phyloP scores from a whole-genome alignment of 2,113 vertebrate species.

The Perccottus glenii region DNA sequence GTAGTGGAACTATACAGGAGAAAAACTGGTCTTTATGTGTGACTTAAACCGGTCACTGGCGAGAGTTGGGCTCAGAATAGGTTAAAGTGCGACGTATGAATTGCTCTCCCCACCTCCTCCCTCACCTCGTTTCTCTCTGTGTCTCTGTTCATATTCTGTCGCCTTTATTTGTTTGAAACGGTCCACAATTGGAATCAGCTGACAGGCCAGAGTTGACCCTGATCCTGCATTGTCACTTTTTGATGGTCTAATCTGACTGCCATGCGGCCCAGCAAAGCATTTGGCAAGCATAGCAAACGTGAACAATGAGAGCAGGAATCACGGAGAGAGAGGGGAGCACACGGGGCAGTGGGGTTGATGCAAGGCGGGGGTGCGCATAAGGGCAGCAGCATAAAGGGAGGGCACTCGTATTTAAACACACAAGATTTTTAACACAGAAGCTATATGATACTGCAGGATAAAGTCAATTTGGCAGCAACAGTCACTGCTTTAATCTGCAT shows the following conservation, averaged over 20 bases:
- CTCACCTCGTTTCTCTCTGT: constrained; percentile 42
- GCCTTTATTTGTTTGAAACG: constrained; percentile 78
- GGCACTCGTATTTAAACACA: constrained; percentile 59
- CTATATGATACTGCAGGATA: constrained; percentile 63
- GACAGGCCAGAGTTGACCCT: constrained; percentile 70
- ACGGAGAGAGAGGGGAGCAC: constrained; percentile 40
- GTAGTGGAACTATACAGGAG: constrained; percentile 29
- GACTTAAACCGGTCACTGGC: constrained; percentile 28
- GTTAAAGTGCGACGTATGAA: constrained; percentile 69
- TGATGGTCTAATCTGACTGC: constrained; percentile 81
- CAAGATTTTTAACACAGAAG: constrained; percentile 60
- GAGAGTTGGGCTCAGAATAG: constrained; percentile 49
- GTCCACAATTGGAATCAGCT: constrained; percentile 78
- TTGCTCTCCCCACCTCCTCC: constrained; percentile 51
- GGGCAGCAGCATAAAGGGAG: constrained; percentile 59
- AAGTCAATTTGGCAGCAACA: constrained; percentile 44
- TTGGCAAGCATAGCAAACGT: constrained; percentile 83
- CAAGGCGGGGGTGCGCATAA: constrained; percentile 41
- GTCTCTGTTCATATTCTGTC: constrained; percentile 66
- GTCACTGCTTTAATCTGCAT: constrained; percentile 49
- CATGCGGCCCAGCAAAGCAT: constrained; percentile 79
- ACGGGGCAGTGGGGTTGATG: constrained; percentile 48
- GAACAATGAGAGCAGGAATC: constrained; percentile 77
- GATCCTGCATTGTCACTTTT: constrained; percentile 85
- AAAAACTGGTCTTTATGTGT: background rate